These are phyloP conservation scores for Azorinus chamasolen DNA, from an alignment of 2,888 invertebrate species.

Conservation along the genomic window DNA sequence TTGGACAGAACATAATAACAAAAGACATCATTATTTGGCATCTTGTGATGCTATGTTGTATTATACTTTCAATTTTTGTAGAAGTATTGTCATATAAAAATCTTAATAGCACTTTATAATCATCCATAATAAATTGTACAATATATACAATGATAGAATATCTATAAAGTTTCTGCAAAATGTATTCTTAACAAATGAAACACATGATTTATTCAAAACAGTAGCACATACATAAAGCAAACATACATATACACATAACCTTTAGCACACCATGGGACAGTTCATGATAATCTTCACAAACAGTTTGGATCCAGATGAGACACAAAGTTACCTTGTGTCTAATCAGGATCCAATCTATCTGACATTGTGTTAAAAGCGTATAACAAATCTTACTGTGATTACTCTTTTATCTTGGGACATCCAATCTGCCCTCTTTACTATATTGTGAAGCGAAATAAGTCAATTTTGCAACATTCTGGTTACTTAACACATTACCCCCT, in stretches of 20 bases:
- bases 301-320: no score
- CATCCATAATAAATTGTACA: constrained; percentile 23
- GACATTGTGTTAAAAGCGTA: no score
- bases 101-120: constrained; percentile 20
- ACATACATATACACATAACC: neutral
- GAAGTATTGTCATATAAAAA: constrained; percentile 16
- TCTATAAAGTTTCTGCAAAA: constrained; percentile 25
- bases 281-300: no score
- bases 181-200: constrained; percentile 1
- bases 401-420: no score
- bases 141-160: constrained; percentile 37
- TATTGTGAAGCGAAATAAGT: no score
- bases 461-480: no score
- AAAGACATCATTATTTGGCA: neutral
- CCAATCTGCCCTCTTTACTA: no score
- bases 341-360: no score
- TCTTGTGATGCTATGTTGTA: constrained; percentile 9
- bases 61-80: constrained; percentile 16
- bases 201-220: constrained; percentile 2
- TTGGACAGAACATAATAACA: neutral
- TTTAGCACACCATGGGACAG: no score
- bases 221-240: neutral
- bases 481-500: no score
- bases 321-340: no score
- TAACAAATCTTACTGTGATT: no score